Evolutionary conservation across 2,888 invertebrate genomes (phyloP), one percentile per base, ranked within the genome.

Genomic region (Eurytoma adleriae): DNA sequence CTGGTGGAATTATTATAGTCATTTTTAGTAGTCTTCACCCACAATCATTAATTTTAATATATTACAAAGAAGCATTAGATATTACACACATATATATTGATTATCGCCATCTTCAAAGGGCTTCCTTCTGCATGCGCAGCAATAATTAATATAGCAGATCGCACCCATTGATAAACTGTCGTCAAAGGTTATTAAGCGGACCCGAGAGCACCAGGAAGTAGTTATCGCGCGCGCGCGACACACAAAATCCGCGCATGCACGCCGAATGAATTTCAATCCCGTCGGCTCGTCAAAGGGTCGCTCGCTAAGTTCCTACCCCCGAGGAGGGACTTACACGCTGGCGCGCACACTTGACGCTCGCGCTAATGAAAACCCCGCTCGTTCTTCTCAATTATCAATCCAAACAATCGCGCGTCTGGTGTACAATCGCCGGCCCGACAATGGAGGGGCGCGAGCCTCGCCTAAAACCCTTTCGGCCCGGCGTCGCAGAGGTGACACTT

Each of bases 371-470:
- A 82, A 62, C 74, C 74, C 66, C 68, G 16, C 75, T 72, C 70
- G n/a, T 74, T 66, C 76, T 77, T 79, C 77, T 74, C 80, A 78
- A 80, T 80, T 73, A 80, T 79, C 80, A 70, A 48, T 75, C 66
- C 67, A 79, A 82, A 81, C 76, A 79, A 80, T 81, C 80, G 62
- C 73, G 66, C 61, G 62, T 77, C 68, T 18, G 13, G 54, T 24
- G 48, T 30, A 57, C 10, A 48, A 30, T 20, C 64, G n/a, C n/a
- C 48, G 48, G 3, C 52, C 2, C 52, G 40, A 40, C 40, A 40
- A 40, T 40, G 3, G 40, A 24, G 54, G 13, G 56, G 10, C 14
- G 20, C 61, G 57, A 64, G 57, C n/a, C 3, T 40, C 40, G 7
- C 40, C 4, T 1, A 3, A 18, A 67, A 73, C 56, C 75, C 75